These are phyloP conservation scores for Ectemnius continuus DNA, from an alignment of 2,888 invertebrate genomes.

Conservation along the genomic window DNA sequence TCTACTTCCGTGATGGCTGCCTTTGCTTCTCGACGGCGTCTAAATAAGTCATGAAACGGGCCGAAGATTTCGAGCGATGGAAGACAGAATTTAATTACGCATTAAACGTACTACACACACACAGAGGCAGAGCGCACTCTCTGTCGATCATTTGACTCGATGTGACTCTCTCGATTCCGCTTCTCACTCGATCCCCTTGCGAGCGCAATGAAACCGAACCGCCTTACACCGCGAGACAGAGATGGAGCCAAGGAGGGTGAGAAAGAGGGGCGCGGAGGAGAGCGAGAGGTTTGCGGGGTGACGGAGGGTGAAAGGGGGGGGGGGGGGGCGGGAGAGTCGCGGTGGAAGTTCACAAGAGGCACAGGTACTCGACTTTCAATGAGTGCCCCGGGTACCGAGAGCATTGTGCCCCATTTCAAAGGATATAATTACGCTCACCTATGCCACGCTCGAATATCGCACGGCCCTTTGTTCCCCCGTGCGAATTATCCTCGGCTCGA, in stretches of 20 bases:
- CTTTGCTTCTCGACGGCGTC: neutral
- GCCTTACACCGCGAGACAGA: conserved; percentile 19
- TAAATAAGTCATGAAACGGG: too few relatives aligned
- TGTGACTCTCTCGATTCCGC: neutral
- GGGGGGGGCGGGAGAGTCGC: conserved; percentile 39
- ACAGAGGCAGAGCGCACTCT: too few relatives aligned
- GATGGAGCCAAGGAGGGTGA: conserved; percentile 15
- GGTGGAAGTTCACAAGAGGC: conserved; percentile 62
- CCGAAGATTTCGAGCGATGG: conserved; percentile 1
- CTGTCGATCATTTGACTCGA: too few relatives aligned
- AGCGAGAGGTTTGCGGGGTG: neutral
- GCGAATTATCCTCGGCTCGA: conserved; percentile 65
- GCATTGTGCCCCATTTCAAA: conserved; percentile 61
- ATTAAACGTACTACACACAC: conserved; percentile 21
- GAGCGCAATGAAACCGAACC: conserved; percentile 2
- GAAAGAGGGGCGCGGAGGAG: conserved; percentile 21
- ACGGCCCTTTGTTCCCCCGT: conserved; percentile 56
- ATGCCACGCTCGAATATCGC: conserved; percentile 65
- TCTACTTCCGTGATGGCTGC: too few relatives aligned
- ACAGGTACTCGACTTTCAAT: conserved; percentile 69
- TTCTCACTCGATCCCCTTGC: neutral
- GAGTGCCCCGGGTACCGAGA: conserved; percentile 49
- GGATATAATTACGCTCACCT: conserved; percentile 66
- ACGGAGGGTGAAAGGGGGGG: conserved; percentile 12
- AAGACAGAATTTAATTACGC: conserved; percentile 35